Evolutionary conservation across 2,888 invertebrate species (phyloP).

Genomic region (Thera britannica): DNA sequence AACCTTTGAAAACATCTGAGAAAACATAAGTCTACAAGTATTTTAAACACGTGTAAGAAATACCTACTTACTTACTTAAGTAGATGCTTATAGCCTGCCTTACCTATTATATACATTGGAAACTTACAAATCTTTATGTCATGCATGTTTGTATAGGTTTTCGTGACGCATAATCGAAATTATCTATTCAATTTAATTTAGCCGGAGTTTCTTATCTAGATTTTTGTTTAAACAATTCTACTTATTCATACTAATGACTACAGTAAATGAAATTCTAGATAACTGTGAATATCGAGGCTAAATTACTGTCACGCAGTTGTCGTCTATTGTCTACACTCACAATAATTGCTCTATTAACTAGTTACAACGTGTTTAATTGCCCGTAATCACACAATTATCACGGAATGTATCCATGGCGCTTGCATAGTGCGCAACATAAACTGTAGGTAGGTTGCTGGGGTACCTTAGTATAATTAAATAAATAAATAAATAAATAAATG

Average conservation of each 20-base stretch:
- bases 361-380: constrained; percentile 37
- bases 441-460: too few relatives aligned
- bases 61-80: background rate
- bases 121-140: too few relatives aligned
- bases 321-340: constrained; percentile 28
- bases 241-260: background rate
- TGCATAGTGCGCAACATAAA: too few relatives aligned
- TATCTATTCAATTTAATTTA: too few relatives aligned
- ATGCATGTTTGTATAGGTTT: too few relatives aligned
- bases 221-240: background rate
- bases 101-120: too few relatives aligned
- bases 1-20: constrained; percentile 1
- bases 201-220: background rate
- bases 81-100: background rate
- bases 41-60: constrained; percentile 5
- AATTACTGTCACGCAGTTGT: constrained; percentile 28
- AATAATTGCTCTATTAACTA: constrained; percentile 37
- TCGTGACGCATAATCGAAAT: too few relatives aligned
- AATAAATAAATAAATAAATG: too few relatives aligned
- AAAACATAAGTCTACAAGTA: background rate
- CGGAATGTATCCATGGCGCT: constrained; percentile 29
- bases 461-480: too few relatives aligned
- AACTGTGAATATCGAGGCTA: constrained; percentile 19
- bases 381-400: constrained; percentile 31
- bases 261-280: background rate